Evolutionary conservation across 2,888 invertebrate genomes (phyloP).

Genomic region (Pachliopta kotzebuea): DNA sequence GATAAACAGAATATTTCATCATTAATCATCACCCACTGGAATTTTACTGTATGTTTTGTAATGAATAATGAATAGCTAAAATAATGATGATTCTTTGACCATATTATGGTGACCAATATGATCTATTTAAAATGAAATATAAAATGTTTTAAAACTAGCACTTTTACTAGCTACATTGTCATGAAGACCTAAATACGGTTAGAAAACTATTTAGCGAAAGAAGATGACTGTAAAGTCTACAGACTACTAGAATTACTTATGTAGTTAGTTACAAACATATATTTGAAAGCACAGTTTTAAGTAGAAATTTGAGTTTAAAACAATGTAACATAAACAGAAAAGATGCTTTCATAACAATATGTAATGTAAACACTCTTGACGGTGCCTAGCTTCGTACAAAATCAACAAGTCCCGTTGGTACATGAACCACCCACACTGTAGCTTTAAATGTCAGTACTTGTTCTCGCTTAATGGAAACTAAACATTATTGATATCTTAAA

Average conservation of each 20-base stretch:
- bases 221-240: too few relatives aligned
- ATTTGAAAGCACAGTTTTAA: background rate
- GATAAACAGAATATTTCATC: too few relatives aligned
- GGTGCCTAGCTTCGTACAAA: background rate
- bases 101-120: too few relatives aligned
- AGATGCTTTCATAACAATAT: background rate
- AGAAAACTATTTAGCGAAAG: too few relatives aligned
- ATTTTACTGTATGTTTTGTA: too few relatives aligned
- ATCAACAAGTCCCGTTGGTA: constrained; percentile 11
- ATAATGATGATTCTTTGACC: too few relatives aligned
- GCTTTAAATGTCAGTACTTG: background rate
- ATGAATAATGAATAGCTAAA: too few relatives aligned
- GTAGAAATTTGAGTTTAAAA: background rate
- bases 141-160: too few relatives aligned
- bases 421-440: background rate
- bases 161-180: too few relatives aligned
- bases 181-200: too few relatives aligned
- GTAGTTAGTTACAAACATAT: background rate
- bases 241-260: background rate
- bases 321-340: background rate
- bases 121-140: too few relatives aligned
- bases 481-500: background rate
- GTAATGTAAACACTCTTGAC: background rate
- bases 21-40: too few relatives aligned
- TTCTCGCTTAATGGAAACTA: background rate